Evolutionary conservation across 2,888 invertebrate species (phyloP), one percentile per base, ranked within the genome.

Genomic region (Brachyopa scutellaris): DNA sequence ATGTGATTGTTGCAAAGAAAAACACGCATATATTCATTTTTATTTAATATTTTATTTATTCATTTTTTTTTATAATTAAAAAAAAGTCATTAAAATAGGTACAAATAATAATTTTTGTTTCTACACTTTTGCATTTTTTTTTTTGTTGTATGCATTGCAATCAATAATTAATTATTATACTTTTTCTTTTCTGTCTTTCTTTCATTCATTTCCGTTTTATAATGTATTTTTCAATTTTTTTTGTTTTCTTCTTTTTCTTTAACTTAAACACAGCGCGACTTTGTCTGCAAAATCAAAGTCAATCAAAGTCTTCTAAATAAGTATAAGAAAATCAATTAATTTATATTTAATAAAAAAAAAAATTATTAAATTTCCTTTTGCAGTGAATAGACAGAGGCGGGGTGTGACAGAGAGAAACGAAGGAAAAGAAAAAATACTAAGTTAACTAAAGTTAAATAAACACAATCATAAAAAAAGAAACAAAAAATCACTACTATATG

Each of bases 221-320:
- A 73, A 85, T 84, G 72, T 49, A 78, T 83, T 84, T 84, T 83
- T 85, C 42, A 36, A 36, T 84, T 62, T 73, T 57, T 79, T 83
- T 79, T 11, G 79, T 84, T 78, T 79, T 83, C 85, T 85, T 74
- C 76, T 57, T 85, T 84, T 76, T 84, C 79, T 86, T 87, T 89
- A 88, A 88, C 89, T 88, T 90, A 82, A 90, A 90, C 90, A 90
- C 89, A 90, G 90, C 90, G 87, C 87, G 88, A 88, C 89, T 87
- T 87, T 87, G 86, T 84, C 85, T 84, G 85, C 73, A 78, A 73
- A 77, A 82, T 76, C 49, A 67, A 82, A 72, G 67, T 78, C 70
- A 83, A 55, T 69, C 83, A 83, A 83, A 83, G 83, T 83, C 78
- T 83, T 78, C 55, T 74, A 53, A 72, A 73, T 70, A 70, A 70